These are phyloP conservation scores for Equus przewalskii DNA, from an alignment of 2,113 vertebrate species.

Conservation along the genomic window DNA sequence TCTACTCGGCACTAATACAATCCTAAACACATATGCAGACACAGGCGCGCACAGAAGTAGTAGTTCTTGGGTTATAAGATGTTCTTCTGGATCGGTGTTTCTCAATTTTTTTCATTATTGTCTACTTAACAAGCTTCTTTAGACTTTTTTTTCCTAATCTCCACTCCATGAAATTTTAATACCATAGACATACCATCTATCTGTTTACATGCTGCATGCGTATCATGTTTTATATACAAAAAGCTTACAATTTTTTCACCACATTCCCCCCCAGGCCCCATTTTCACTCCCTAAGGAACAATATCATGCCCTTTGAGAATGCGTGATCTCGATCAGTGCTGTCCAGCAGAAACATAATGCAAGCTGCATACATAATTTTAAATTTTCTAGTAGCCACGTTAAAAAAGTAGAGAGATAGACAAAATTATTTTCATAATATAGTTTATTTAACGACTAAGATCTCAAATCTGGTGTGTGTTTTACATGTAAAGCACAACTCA, in stretches of 20 bases:
- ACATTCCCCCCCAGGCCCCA: neutral
- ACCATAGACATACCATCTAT: neutral
- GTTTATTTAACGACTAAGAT: constrained; percentile 39
- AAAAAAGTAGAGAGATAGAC: neutral
- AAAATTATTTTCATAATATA: constrained; percentile 25
- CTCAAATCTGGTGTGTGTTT: neutral
- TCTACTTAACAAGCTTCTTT: neutral
- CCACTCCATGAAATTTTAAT: neutral
- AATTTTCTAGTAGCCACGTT: neutral
- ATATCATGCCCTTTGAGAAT: neutral
- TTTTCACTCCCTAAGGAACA: neutral
- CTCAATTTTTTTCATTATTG: neutral
- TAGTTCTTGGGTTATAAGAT: neutral
- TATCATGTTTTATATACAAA: neutral
- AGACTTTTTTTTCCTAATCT: neutral
- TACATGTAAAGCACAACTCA: neutral
- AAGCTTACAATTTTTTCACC: neutral
- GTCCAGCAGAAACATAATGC: neutral
- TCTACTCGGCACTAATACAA: neutral
- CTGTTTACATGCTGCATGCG: neutral
- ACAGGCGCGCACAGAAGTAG: neutral
- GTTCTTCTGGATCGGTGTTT: neutral
- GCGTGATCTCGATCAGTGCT: neutral
- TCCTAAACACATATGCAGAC: neutral
- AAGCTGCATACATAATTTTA: neutral